phyloP scores from a whole-genome alignment of 2,797 vertebrate species.

The Halcyon leucocephala region DNA sequence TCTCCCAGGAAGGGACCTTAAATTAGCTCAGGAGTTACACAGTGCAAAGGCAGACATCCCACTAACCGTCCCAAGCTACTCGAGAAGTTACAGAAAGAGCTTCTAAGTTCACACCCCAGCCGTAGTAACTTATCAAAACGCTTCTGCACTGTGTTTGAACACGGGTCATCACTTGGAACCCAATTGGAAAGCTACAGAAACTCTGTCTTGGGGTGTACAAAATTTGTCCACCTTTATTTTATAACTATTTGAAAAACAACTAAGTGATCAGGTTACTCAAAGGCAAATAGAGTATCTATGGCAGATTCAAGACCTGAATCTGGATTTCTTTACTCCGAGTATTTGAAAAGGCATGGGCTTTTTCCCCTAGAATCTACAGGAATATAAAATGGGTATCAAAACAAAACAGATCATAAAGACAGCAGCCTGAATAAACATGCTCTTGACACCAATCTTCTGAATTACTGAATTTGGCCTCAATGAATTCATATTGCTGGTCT shows the following conservation, averaged over 20 bases:
- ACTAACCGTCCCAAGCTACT: not conserved
- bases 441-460: not conserved
- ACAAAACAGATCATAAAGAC: not conserved
- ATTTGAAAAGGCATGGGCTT: not conserved
- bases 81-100: not conserved
- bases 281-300: not conserved
- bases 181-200: not conserved
- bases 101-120: rapidly evolving
- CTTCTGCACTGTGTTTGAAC: not conserved
- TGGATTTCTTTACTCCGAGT: not conserved
- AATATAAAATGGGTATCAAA: not conserved
- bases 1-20: not conserved
- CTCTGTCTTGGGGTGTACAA: not conserved
- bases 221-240: not conserved
- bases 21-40: not conserved
- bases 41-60: not conserved
- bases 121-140: not conserved
- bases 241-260: not conserved
- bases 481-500: not conserved
- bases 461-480: not conserved
- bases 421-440: not conserved
- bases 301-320: not conserved
- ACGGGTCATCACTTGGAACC: not conserved
- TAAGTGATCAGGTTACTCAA: not conserved
- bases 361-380: not conserved